Evolutionary conservation across 1,140 invertebrate species (phyloP), one percentile per base, ranked within the genome.

Genomic region (Trichogramma pretiosum): DNA sequence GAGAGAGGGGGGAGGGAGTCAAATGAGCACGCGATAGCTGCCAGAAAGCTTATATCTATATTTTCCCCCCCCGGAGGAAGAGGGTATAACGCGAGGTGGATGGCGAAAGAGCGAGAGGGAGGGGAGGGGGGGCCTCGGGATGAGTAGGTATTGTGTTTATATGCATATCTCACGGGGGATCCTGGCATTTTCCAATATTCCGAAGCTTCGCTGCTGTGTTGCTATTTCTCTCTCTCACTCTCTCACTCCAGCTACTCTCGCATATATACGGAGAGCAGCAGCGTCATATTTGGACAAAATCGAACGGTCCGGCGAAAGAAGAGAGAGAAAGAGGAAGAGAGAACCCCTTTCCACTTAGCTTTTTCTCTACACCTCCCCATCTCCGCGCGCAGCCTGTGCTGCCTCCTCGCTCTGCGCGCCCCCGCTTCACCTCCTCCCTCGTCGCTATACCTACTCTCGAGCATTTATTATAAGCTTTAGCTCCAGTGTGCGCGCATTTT

Each of bases 381-480:
- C n/a, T n/a, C n/a, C n/a, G n/a, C n/a, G n/a, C n/a, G n/a, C n/a
- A n/a, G n/a, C n/a, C n/a, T n/a, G n/a, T n/a, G n/a, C n/a, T n/a
- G n/a, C n/a, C n/a, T n/a, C n/a, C n/a, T n/a, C 46, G 51, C 53
- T 36, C 17, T 32, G 14, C 32, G 32, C 41, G 32, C 37, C n/a
- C 21, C 26, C 17, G 3, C 2, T 1, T 24, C 39, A 28, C 34
- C 22, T 24, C 3, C 34, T 22, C 33, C 16, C 33, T 45, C 50
- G n/a, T n/a, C n/a, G n/a, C n/a, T n/a, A n/a, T n/a, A n/a, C n/a
- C n/a, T n/a, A n/a, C 59, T 55, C 60, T 61, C 53, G 56, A 61
- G 61, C 60, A 63, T 64, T 63, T 63, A 64, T 66, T 63, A 66
- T 66, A 64, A 62, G 61, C 63, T 63, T 62, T 61, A 59, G 54